These are phyloP conservation scores for Automeris io DNA, from an alignment of 2,888 invertebrate genomes.

Conservation along the genomic window DNA sequence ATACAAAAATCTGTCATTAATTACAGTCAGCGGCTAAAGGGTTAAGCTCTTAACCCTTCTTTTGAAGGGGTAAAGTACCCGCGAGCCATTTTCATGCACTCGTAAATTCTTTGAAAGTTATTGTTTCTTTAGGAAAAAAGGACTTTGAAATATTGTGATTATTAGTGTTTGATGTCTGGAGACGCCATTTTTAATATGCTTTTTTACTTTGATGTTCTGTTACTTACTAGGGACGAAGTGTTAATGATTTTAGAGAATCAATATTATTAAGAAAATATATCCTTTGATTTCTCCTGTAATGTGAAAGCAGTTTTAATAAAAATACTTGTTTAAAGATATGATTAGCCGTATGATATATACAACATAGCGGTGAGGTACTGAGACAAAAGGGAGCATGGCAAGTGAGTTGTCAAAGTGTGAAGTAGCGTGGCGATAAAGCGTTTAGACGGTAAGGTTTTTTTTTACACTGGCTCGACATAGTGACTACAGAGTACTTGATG, in stretches of 20 bases:
- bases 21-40: slow-evolving; percentile 62
- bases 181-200: slow-evolving; percentile 18
- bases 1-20: slow-evolving; percentile 54
- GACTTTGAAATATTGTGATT: slow-evolving; percentile 69
- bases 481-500: too few species aligned
- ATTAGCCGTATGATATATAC: too few species aligned
- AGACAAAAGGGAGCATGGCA: too few species aligned
- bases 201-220: slow-evolving; percentile 13
- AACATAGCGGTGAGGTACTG: too few species aligned
- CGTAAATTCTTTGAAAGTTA: slow-evolving; percentile 61
- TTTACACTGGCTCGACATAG: too few species aligned
- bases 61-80: slow-evolving; percentile 44
- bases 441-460: too few species aligned
- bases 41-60: slow-evolving; percentile 60
- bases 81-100: slow-evolving; percentile 56
- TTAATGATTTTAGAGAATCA: slow-evolving; percentile 2
- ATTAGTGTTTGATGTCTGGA: slow-evolving; percentile 62
- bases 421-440: too few species aligned
- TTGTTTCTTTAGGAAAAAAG: slow-evolving; percentile 62
- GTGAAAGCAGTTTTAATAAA: too few species aligned
- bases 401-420: too few species aligned
- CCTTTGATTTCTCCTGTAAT: too few species aligned
- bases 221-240: slow-evolving; percentile 6
- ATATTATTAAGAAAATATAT: too few species aligned
- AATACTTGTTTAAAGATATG: too few species aligned